Percentiles rank a stretch among this genome's conserved stretches.
Conservation (phyloP, 1,140 invertebrate genomes). For the Neoseiulus cucumeris region DNA sequence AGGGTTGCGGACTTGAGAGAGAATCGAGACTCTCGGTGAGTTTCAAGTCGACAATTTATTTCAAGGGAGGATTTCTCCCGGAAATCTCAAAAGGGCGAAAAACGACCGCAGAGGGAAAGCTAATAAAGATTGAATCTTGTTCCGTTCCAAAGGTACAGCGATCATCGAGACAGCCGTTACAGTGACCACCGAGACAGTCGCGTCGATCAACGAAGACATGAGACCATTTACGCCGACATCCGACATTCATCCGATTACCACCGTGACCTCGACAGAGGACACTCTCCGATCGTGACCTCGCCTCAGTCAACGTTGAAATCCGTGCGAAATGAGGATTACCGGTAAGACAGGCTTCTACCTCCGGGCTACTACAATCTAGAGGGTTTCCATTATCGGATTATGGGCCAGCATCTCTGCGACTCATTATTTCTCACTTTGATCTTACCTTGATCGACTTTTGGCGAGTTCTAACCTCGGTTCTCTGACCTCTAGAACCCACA, state of each 20-base stretch:
- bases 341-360: no score
- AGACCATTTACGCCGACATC: neutral
- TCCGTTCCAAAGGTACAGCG: no score
- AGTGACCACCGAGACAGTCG: slow-evolving; percentile 1
- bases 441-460: no score
- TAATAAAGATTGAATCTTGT: no score
- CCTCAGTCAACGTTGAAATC: neutral
- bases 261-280: neutral
- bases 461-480: no score
- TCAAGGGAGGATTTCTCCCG: neutral
- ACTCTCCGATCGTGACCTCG: neutral
- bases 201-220: neutral
- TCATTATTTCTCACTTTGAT: neutral
- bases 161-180: neutral
- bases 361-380: neutral
- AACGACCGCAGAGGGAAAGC: no score
- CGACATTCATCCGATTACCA: neutral
- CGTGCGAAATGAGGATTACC: neutral
- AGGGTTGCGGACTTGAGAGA: neutral
- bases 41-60: neutral
- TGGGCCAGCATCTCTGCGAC: neutral
- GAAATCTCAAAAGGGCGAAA: neutral
- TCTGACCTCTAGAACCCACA: neutral
- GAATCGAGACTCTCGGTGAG: neutral
- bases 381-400: neutral